These are phyloP conservation scores for Elegia similella DNA, from an alignment of 2,888 invertebrate genomes.

Conservation along the genomic window DNA sequence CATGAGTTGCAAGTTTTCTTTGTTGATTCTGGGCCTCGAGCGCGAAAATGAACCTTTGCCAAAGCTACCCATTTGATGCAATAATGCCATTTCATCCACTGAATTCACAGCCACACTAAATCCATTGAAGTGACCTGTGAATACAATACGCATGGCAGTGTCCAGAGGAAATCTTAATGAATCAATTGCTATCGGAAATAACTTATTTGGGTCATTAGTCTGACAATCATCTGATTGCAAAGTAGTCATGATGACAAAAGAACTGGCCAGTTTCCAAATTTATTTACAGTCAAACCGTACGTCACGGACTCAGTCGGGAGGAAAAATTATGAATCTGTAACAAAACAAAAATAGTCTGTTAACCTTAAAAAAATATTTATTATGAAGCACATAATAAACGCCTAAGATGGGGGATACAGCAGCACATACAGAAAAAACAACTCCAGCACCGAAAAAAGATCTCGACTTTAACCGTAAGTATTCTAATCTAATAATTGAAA, in stretches of 20 bases:
- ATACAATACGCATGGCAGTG: conserved; percentile 66
- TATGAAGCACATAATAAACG: conserved; percentile 33
- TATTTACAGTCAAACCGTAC: conserved; percentile 60
- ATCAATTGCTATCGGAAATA: conserved; percentile 60
- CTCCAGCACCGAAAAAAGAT: not conserved
- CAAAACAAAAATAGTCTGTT: conserved; percentile 39
- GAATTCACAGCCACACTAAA: conserved; percentile 84
- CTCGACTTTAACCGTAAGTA: conserved; percentile 2
- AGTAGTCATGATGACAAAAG: conserved; percentile 60
- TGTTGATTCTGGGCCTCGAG: conserved; percentile 70
- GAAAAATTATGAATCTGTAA: conserved; percentile 54
- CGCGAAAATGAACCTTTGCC: conserved; percentile 87
- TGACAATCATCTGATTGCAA: conserved; percentile 73
- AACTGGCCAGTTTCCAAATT: conserved; percentile 68
- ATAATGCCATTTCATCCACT: conserved; percentile 78
- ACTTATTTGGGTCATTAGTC: conserved; percentile 67
- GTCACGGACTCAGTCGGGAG: conserved; percentile 37
- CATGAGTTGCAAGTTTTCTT: conserved; percentile 67
- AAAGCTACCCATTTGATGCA: conserved; percentile 88
- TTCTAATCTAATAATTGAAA: not conserved
- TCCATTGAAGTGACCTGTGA: conserved; percentile 85
- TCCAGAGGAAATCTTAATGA: conserved; percentile 71
- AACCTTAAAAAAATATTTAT: conserved; percentile 35
- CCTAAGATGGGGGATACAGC: not conserved
- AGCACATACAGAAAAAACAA: not conserved